Percentiles rank a stretch among this genome's conserved stretches.
These are phyloP conservation scores for Orchestes rusci DNA, from an alignment of 2,888 invertebrate species.

Conservation along the genomic window DNA sequence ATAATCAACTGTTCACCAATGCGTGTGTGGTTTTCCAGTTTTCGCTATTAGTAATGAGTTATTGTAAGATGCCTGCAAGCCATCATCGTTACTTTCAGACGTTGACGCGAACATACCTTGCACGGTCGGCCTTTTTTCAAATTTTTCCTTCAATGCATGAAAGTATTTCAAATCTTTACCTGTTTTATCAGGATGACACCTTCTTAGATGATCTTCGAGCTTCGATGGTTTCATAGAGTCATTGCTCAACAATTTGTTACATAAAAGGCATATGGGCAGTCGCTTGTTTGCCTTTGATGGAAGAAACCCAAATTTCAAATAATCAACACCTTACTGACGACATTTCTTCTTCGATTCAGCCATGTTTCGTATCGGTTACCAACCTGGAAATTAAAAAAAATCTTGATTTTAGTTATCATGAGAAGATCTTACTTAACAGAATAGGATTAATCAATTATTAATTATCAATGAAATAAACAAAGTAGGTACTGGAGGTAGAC, in stretches of 20 bases:
- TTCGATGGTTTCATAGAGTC: conserved; percentile 32
- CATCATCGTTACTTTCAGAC: conserved; percentile 28
- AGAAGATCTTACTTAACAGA: no score
- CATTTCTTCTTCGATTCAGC: conserved; percentile 6
- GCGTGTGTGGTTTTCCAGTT: conserved; percentile 33
- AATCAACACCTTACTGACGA: conserved; percentile 9
- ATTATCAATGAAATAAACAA: no score
- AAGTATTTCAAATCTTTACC: conserved; percentile 30
- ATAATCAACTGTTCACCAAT: no score
- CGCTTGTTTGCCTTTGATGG: conserved; percentile 16
- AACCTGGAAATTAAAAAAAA: no score
- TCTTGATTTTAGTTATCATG: neutral
- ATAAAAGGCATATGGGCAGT: conserved; percentile 26
- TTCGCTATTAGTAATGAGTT: conserved; percentile 31
- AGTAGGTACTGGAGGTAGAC: no score
- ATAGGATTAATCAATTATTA: no score
- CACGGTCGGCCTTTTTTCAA: conserved; percentile 21
- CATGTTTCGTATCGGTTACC: no score
- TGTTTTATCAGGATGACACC: conserved; percentile 29
- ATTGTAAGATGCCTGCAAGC: conserved; percentile 30
- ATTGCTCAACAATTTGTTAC: conserved; percentile 23
- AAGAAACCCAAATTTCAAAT: conserved; percentile 19
- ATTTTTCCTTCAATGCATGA: conserved; percentile 29
- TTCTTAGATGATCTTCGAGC: conserved; percentile 31
- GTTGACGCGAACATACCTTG: conserved; percentile 25